Evolutionary conservation across 2,888 invertebrate genomes (phyloP).

Genomic region (Acleris sparsana): DNA sequence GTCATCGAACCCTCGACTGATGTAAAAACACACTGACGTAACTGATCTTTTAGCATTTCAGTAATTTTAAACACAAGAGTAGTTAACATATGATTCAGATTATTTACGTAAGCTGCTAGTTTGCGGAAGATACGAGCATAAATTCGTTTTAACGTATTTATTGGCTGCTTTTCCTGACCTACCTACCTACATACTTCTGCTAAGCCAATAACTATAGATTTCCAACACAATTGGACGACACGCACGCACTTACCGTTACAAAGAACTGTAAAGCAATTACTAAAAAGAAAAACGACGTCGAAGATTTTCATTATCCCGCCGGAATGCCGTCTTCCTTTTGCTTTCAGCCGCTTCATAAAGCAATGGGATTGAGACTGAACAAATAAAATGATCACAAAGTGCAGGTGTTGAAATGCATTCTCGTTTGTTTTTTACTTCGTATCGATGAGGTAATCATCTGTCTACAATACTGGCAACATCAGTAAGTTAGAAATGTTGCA

Average conservation of each 20-base stretch:
- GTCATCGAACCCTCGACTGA: background rate
- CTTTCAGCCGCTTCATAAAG: slow-evolving; percentile 51
- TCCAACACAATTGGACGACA: slow-evolving; percentile 61
- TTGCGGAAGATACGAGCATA: too few relatives aligned
- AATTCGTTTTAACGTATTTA: too few relatives aligned
- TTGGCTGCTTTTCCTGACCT: background rate
- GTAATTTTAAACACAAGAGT: too few relatives aligned
- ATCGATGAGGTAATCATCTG: background rate
- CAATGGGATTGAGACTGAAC: slow-evolving; percentile 45
- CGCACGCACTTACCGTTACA: slow-evolving; percentile 65
- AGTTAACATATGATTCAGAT: too few relatives aligned
- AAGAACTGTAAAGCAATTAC: slow-evolving; percentile 73
- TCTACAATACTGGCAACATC: too few relatives aligned
- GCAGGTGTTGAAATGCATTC: slow-evolving; percentile 39
- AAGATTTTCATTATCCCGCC: slow-evolving; percentile 68
- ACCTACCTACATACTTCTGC: background rate
- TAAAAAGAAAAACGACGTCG: slow-evolving; percentile 68
- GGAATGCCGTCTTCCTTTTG: slow-evolving; percentile 51
- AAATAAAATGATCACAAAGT: slow-evolving; percentile 48
- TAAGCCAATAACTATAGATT: slow-evolving; percentile 72
- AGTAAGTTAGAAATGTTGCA: too few relatives aligned
- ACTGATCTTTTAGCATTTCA: too few relatives aligned
- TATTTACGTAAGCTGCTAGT: too few relatives aligned
- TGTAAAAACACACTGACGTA: too few relatives aligned
- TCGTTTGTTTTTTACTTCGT: slow-evolving; percentile 11